A percentile compares a stretch with the other conserved stretches of the same genome.
Evolutionary conservation across 2,113 vertebrate species (phyloP).

Genomic region (Archocentrus centrarchus): DNA sequence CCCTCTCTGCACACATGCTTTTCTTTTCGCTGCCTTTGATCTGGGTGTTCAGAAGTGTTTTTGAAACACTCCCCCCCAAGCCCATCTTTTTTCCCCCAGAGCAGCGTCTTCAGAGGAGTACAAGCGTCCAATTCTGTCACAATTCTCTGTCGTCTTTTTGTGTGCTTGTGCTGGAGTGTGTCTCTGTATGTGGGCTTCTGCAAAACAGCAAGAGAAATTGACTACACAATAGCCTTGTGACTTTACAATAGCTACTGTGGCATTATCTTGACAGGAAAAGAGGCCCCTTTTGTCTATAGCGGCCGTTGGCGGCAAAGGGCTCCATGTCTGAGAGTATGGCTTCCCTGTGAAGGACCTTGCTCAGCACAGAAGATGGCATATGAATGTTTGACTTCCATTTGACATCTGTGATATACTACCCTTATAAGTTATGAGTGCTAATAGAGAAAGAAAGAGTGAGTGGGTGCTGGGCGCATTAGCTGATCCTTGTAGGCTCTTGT

Average conservation of each 20-base stretch:
- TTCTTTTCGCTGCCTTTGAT: conserved; percentile 70
- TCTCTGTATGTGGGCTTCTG: conserved; percentile 58
- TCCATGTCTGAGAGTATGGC: conserved; percentile 54
- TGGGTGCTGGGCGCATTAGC: neutral
- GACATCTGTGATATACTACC: neutral
- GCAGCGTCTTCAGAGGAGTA: conserved; percentile 62
- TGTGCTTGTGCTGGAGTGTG: conserved; percentile 46
- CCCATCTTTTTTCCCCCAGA: conserved; percentile 56
- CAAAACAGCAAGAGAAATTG: conserved; percentile 55
- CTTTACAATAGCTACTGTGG: conserved; percentile 70
- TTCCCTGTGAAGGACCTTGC: conserved; percentile 34
- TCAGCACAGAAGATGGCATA: neutral
- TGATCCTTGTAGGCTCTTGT: conserved; percentile 36
- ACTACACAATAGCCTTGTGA: conserved; percentile 72
- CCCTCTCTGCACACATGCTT: conserved; percentile 20
- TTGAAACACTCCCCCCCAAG: conserved; percentile 65
- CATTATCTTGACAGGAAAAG: conserved; percentile 78
- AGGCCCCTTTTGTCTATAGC: conserved; percentile 72
- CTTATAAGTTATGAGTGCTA: neutral
- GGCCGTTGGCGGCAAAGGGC: conserved; percentile 52
- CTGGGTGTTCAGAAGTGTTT: conserved; percentile 72
- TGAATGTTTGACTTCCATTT: neutral
- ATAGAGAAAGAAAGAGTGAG: neutral
- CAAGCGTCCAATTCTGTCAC: conserved; percentile 77
- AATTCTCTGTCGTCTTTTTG: conserved; percentile 71